Conservation (phyloP, 1,140 invertebrate genomes). For the Lanistes nyassanus region DNA sequence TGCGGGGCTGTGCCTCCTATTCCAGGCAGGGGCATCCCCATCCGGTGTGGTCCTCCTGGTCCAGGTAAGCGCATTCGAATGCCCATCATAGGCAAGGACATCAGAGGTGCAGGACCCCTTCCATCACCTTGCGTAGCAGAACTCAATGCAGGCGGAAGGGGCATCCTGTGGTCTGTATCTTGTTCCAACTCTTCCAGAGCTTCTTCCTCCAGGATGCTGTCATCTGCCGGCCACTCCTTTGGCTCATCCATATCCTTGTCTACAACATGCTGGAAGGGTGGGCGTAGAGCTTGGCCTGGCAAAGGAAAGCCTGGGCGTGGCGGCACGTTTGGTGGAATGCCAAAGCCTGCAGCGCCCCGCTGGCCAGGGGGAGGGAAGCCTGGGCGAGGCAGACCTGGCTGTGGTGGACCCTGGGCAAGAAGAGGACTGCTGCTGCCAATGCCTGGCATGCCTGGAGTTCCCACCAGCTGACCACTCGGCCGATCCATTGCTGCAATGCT, state of each 20-base stretch:
- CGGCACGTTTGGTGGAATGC: constrained; percentile 6
- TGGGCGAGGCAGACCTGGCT: too few relatives aligned
- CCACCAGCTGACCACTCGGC: too few relatives aligned
- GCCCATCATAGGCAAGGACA: constrained; percentile 9
- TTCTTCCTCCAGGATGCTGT: constrained; percentile 23
- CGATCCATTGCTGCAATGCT: too few relatives aligned
- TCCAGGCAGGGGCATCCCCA: not conserved
- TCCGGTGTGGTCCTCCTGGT: not conserved
- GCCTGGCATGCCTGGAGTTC: too few relatives aligned
- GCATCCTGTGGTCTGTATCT: constrained; percentile 11
- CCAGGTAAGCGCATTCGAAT: constrained; percentile 13
- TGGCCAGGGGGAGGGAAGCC: too few relatives aligned
- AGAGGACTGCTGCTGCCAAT: too few relatives aligned
- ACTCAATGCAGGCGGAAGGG: not conserved
- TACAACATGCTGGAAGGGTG: not conserved
- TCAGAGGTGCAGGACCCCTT: not conserved
- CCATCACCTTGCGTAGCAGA: not conserved
- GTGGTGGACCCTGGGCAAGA: too few relatives aligned
- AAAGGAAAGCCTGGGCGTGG: constrained; percentile 3
- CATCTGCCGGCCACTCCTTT: constrained; percentile 19
- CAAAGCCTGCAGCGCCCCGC: not conserved
- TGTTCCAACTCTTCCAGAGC: constrained; percentile 23
- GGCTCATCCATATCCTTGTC: constrained; percentile 12
- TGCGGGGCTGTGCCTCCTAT: not conserved
- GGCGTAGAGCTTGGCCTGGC: not conserved